These are phyloP conservation scores for Drosophila elegans DNA, from an alignment of 1,140 invertebrate genomes.

Conservation along the genomic window DNA sequence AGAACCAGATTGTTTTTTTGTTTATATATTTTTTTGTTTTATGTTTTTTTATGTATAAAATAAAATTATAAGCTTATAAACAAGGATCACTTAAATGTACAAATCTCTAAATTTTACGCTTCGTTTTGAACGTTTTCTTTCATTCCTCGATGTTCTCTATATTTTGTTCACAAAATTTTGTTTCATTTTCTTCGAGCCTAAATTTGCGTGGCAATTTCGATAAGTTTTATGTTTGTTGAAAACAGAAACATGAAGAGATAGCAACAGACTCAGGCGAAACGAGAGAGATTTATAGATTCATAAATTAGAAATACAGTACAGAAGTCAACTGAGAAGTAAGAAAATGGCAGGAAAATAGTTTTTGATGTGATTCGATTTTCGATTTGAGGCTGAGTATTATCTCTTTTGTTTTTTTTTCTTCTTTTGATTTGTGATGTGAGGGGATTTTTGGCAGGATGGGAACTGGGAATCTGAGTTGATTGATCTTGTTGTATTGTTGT, in stretches of 20 bases:
- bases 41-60: constrained; percentile 82
- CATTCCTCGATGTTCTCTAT: constrained; percentile 73
- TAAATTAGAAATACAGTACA: constrained; percentile 45
- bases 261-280: constrained; percentile 34
- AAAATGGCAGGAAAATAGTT: constrained; percentile 39
- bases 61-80: constrained; percentile 85
- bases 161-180: constrained; percentile 54
- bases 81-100: constrained; percentile 85
- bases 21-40: constrained; percentile 72
- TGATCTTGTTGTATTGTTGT: constrained; percentile 71
- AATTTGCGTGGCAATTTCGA: constrained; percentile 34
- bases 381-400: constrained; percentile 58
- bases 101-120: constrained; percentile 82
- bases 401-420: constrained; percentile 16
- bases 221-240: constrained; percentile 24
- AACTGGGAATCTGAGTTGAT: constrained; percentile 61
- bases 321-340: constrained; percentile 17
- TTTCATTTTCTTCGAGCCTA: constrained; percentile 40
- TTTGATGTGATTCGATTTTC: constrained; percentile 45
- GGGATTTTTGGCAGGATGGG: constrained; percentile 38
- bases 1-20: constrained; percentile 43
- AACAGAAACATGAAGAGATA: constrained; percentile 44
- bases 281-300: constrained; percentile 26
- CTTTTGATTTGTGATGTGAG: constrained; percentile 61
- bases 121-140: constrained; percentile 66